These are phyloP conservation scores for Piscicola geometra DNA, from an alignment of 2,888 invertebrate genomes.

Conservation along the genomic window DNA sequence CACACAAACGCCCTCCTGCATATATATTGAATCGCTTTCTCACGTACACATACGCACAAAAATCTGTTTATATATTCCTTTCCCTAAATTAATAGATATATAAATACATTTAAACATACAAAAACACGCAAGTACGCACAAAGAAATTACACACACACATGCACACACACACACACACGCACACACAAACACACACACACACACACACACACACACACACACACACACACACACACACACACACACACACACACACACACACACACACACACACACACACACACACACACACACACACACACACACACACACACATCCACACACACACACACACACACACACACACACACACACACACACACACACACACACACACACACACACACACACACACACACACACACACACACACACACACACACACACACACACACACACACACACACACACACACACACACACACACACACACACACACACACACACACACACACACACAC, in stretches of 20 bases:
- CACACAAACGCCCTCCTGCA: no score
- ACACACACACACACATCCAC: slow-evolving; percentile 13
- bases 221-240: slow-evolving; percentile 22
- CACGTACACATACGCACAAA: no score
- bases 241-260: slow-evolving; percentile 10
- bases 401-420: no score
- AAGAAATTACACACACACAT: no score
- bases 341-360: slow-evolving; percentile 14
- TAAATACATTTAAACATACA: no score
- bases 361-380: slow-evolving; percentile 5
- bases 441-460: slow-evolving; percentile 7
- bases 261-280: slow-evolving; percentile 22
- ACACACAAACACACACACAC: background rate
- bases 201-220: slow-evolving; percentile 7
- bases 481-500: slow-evolving; percentile 15
- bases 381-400: background rate
- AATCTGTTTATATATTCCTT: no score
- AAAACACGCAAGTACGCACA: no score
- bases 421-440: no score
- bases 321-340: slow-evolving; percentile 17
- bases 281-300: slow-evolving; percentile 16
- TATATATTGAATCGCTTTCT: no score
- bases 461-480: slow-evolving; percentile 11
- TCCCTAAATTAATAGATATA: no score
- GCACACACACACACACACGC: no score